A percentile compares a stretch with the other conserved stretches of the same genome.
Conservation (phyloP, 2,888 invertebrate species). For the Agelastica alni region DNA sequence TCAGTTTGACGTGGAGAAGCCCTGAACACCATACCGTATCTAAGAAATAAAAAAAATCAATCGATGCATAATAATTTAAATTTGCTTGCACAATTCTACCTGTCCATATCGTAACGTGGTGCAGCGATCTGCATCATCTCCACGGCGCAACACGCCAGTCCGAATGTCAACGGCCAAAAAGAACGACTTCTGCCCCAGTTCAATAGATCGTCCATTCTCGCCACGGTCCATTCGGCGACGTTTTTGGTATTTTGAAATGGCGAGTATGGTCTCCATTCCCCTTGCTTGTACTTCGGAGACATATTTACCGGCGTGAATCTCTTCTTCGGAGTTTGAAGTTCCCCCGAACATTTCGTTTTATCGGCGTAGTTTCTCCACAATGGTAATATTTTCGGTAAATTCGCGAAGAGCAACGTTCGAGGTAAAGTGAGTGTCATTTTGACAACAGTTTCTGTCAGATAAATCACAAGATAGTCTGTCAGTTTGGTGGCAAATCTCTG, state of each 20-base stretch:
- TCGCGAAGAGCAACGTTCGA: too few relatives aligned
- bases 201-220: slow-evolving; percentile 67
- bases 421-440: too few relatives aligned
- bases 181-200: slow-evolving; percentile 68
- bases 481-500: too few relatives aligned
- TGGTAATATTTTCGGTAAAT: too few relatives aligned
- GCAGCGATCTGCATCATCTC: slow-evolving; percentile 74
- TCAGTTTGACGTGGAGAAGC: slow-evolving; percentile 67
- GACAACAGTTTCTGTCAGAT: too few relatives aligned
- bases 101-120: slow-evolving; percentile 72
- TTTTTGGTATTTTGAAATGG: slow-evolving; percentile 59
- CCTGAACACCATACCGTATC: slow-evolving; percentile 65
- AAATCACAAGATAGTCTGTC: too few relatives aligned
- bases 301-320: slow-evolving; percentile 33
- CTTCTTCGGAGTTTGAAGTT: too few relatives aligned
- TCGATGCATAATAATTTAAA: neutral
- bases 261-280: slow-evolving; percentile 61
- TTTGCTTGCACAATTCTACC: slow-evolving; percentile 25
- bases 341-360: too few relatives aligned
- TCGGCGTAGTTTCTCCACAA: too few relatives aligned
- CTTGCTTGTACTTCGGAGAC: slow-evolving; percentile 28
- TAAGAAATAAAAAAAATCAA: too few relatives aligned
- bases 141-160: slow-evolving; percentile 70
- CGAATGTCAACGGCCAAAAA: slow-evolving; percentile 73
- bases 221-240: slow-evolving; percentile 60